Evolutionary conservation across 2,797 vertebrate species (phyloP).

Genomic region (Aulostomus chinensis): DNA sequence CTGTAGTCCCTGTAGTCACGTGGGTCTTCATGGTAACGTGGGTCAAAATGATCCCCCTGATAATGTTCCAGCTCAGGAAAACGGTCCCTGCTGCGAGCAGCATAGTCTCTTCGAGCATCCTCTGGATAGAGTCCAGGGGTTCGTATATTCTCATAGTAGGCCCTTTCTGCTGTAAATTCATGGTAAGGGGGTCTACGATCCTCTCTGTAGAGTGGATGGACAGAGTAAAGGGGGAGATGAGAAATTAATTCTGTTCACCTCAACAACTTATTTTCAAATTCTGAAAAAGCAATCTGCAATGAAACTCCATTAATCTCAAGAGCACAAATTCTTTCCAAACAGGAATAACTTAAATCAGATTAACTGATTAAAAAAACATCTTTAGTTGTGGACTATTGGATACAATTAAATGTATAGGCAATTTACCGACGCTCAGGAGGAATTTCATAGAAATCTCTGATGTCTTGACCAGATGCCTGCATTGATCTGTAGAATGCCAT

Average conservation of each 20-base stretch:
- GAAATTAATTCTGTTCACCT: neutral
- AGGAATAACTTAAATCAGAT: too few relatives aligned
- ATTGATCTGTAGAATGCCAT: conserved; percentile 97
- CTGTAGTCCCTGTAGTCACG: conserved; percentile 94
- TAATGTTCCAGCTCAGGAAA: conserved; percentile 95
- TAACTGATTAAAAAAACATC: too few relatives aligned
- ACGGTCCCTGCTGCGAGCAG: conserved; percentile 91
- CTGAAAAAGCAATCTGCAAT: neutral
- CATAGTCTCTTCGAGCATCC: conserved; percentile 92
- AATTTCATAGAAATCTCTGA: conserved; percentile 97
- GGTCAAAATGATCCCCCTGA: conserved; percentile 95
- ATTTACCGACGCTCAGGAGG: conserved; percentile 90
- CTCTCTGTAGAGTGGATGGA: conserved; percentile 79
- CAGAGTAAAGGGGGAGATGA: conserved; percentile 6
- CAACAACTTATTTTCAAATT: conserved; percentile 1
- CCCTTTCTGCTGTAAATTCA: conserved; percentile 92
- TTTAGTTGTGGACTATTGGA: neutral
- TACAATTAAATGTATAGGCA: neutral
- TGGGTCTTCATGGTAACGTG: conserved; percentile 94
- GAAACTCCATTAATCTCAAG: neutral
- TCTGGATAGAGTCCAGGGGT: conserved; percentile 91
- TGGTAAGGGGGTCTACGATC: conserved; percentile 93
- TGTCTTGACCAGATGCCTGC: conserved; percentile 98
- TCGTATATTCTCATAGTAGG: conserved; percentile 93
- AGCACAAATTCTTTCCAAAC: too few relatives aligned